Base-by-base conservation (phyloP, 2,888 invertebrate species). In the Myopa testacea region DNA sequence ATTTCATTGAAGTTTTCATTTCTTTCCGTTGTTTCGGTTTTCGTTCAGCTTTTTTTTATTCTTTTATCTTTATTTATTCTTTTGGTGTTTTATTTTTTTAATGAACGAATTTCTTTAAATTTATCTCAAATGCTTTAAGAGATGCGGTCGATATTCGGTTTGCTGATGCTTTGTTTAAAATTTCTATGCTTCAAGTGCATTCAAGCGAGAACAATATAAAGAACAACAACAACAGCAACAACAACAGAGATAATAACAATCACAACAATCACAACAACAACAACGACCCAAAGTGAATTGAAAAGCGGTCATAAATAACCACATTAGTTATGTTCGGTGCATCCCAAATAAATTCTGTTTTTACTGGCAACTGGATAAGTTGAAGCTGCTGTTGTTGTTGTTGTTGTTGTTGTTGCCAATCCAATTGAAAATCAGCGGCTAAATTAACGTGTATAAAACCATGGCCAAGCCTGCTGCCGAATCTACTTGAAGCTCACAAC, bases 331-430 rank as follows among this genome's bases (percentile, higher is more conserved):
- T 72, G 60, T 60, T 72, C 37, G 40, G 4, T 60, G 60, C 72
- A 40, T 72, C 40, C 40, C 60, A 72, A 72, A 72, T 72, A 72
- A 72, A 72, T 38, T 62, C 14, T 72, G 58, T 58, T 60, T 38
- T 40, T 38, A 10, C 60, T 10, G 55, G 26, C 71, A 62, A 72
- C 62, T n/a, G 62, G 60, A 38, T 72, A 60, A 72, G 55, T 19
- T 14, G 34, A 38, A 60, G 58, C 16, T 55, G n/a, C 3, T 45
- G 45, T 45, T 45, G 45, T 10, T 45, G 45, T 3, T 45, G 45
- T 45, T 45, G 45, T 45, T 45, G 45, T 3, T 45, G 45, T 45
- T 45, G 71, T 60, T 72, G 72, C 60, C n/a, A 60, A 60, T 72
- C 12, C 72, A 72, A 60, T 72, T 60, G 60, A 38, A 60, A 72